Conservation (phyloP, 2,888 invertebrate species). For the Aspidiotus destructor region DNA sequence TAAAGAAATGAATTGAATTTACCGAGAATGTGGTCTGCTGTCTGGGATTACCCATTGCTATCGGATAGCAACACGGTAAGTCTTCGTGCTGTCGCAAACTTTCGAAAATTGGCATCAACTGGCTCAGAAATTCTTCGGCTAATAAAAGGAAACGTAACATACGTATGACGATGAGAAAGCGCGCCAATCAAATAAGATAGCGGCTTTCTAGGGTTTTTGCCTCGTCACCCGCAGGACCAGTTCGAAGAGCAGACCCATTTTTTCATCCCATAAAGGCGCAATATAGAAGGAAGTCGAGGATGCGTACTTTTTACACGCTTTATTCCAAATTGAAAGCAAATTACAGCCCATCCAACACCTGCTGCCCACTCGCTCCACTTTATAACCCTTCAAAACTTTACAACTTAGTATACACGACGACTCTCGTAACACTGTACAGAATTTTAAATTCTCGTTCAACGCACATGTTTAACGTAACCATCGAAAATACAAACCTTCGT, state of each 20-base stretch:
- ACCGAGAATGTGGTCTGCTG: slow-evolving; percentile 35
- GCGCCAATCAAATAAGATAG: slow-evolving; percentile 3
- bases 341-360: background rate
- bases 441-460: too few relatives aligned
- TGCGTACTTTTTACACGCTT: too few relatives aligned
- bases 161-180: background rate
- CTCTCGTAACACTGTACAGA: background rate
- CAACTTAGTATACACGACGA: background rate
- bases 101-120: slow-evolving; percentile 92
- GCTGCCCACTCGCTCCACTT: background rate
- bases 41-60: slow-evolving; percentile 45
- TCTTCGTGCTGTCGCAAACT: slow-evolving; percentile 82
- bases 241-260: background rate
- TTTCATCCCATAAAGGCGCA: too few relatives aligned
- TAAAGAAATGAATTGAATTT: slow-evolving; percentile 27
- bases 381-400: background rate
- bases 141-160: slow-evolving; percentile 15
- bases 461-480: too few relatives aligned
- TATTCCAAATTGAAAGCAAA: background rate
- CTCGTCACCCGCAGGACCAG: slow-evolving; percentile 13
- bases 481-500: slow-evolving; percentile 64
- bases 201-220: slow-evolving; percentile 17
- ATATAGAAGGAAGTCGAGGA: too few relatives aligned
- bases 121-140: slow-evolving; percentile 92
- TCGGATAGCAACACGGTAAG: slow-evolving; percentile 78